These are phyloP conservation scores for Eueremaeus valkanovi DNA, from an alignment of 2,888 invertebrate genomes.

Conservation along the genomic window DNA sequence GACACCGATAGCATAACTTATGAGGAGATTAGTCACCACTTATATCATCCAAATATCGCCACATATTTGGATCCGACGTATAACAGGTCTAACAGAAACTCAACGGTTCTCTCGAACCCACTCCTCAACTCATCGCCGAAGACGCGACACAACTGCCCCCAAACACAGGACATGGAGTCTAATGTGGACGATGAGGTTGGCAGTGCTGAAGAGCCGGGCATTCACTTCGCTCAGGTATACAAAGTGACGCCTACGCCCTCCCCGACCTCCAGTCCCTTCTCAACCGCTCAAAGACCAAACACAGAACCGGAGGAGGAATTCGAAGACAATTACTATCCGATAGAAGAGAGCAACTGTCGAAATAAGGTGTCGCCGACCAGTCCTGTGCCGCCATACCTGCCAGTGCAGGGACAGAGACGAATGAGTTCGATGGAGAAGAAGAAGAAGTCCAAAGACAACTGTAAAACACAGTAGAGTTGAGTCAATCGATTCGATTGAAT, in stretches of 20 bases:
- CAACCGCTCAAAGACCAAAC: background rate
- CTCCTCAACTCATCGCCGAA: slow-evolving; percentile 49
- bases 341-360: background rate
- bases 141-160: slow-evolving; percentile 31
- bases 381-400: slow-evolving; percentile 67
- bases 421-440: slow-evolving; percentile 63
- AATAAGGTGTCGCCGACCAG: background rate
- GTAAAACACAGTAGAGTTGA: slow-evolving; percentile 59
- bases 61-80: slow-evolving; percentile 67
- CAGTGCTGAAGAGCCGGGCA: slow-evolving; percentile 48
- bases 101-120: slow-evolving; percentile 34
- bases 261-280: background rate
- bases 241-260: slow-evolving; percentile 24
- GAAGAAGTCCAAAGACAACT: slow-evolving; percentile 60
- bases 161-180: slow-evolving; percentile 45
- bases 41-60: slow-evolving; percentile 59
- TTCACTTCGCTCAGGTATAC: slow-evolving; percentile 35
- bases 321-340: slow-evolving; percentile 25
- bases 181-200: slow-evolving; percentile 49
- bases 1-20: slow-evolving; percentile 28
- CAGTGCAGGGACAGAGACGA: slow-evolving; percentile 69
- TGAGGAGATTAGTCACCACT: slow-evolving; percentile 25
- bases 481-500: background rate
- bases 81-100: slow-evolving; percentile 55
- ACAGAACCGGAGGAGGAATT: slow-evolving; percentile 2